phyloP scores from a whole-genome alignment of 2,797 vertebrate genomes.

The Silurus lanzhouensis region DNA sequence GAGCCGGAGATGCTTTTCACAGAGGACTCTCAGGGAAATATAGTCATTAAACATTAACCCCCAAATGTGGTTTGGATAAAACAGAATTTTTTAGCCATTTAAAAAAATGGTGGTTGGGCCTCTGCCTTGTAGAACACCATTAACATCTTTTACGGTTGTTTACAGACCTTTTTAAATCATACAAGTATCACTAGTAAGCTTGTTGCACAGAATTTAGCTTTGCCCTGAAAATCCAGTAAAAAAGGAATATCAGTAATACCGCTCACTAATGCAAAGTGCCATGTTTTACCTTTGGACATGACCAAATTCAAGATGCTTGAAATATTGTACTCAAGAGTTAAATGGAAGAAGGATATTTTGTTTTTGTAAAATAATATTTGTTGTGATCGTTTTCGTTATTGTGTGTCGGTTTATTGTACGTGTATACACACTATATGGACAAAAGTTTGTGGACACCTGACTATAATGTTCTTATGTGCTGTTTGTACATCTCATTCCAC shows the following conservation, averaged over 20 bases:
- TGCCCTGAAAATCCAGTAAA: background rate
- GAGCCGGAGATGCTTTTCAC: constrained; percentile 82
- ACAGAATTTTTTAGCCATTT: background rate
- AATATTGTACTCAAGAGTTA: background rate
- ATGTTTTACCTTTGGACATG: background rate
- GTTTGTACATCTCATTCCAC: too few species aligned
- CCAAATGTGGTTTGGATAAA: background rate
- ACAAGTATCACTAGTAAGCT: background rate
- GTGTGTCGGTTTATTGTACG: background rate
- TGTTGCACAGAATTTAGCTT: background rate
- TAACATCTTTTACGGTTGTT: background rate
- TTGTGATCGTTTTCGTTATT: background rate
- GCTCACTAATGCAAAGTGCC: too few species aligned
- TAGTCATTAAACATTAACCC: constrained; percentile 84
- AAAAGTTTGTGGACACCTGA: too few species aligned
- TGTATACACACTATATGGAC: background rate
- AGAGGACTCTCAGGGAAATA: constrained; percentile 90
- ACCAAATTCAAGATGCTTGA: background rate
- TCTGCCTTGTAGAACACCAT: background rate
- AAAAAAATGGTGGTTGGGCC: background rate
- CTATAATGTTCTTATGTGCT: too few species aligned
- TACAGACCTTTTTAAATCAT: background rate
- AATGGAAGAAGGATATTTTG: background rate
- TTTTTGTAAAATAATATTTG: background rate
- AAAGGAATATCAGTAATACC: background rate